Base-by-base conservation (phyloP, 92 coral and sea anemone genomes). In the Montipora capitata region DNA sequence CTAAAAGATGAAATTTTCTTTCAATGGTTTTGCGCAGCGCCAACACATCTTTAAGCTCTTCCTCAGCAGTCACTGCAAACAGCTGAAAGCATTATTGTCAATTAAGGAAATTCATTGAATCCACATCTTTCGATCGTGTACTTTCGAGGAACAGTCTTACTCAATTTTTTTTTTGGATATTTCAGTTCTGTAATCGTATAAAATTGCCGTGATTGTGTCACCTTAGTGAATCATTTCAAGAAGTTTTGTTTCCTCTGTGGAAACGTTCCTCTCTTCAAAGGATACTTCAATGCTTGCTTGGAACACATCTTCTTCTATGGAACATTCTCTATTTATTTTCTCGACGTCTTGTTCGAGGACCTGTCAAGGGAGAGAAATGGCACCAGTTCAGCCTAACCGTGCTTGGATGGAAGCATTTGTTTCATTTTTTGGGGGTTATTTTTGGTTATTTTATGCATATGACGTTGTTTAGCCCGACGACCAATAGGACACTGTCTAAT, bases 281-380 rank as follows among this genome's bases (percentile, higher is more conserved):
- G 94, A 91, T 91, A 91, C 94, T 78, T 78, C 72, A 61, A 82
- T 73, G 40, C 73, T 79, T 9, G 68, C 18, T 7, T 68, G 67
- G 67, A 91, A 87, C 12, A 38, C 16, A 65, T 74, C 86, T 42
- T 75, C 88, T 6, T 80, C 82, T 38, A 40, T 27, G 12, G 58
- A 7, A 40, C 61, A 16, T 16, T 79, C 85, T 10, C 54, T 74
- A 27, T 67, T 76, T 56, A 91, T 91, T 80, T 59, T 91, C 62
- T 81, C 78, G 2, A 82, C 78, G 56, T 91, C 94, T 35, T 88
- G 88, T 72, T 87, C 92, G 2, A 91, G 83, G 27, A 82, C 42
- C 94, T 91, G 75, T 13, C 27, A 18, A 51, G 69, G 14, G 14
- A 43, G 4, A 78, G 8, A 7, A 69, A 69, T 7, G 10, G 0